A percentile compares a stretch with the other conserved stretches of the same genome.
These are phyloP conservation scores for Rhinoraja longicauda DNA, from an alignment of 2,797 vertebrate species.

Conservation along the genomic window DNA sequence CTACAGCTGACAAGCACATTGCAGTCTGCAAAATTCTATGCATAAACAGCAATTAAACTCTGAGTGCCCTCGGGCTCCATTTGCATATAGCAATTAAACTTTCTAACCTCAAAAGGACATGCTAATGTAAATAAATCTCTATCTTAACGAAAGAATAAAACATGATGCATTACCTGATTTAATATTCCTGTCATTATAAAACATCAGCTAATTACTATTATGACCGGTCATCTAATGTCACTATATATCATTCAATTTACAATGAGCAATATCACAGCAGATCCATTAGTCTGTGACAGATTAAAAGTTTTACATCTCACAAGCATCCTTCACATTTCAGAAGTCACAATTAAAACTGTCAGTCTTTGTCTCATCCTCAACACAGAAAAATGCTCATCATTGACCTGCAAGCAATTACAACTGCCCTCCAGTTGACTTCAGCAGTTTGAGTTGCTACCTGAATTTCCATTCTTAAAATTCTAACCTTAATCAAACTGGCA, in stretches of 20 bases:
- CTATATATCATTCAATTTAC: slow-evolving; percentile 3
- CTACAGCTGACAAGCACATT: background rate
- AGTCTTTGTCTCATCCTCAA: background rate
- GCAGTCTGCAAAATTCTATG: background rate
- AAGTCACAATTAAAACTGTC: background rate
- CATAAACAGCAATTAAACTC: slow-evolving; percentile 3
- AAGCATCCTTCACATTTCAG: background rate
- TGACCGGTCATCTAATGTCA: background rate
- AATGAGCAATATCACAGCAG: background rate
- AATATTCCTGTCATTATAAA: background rate
- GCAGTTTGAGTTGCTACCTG: background rate
- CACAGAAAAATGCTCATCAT: background rate
- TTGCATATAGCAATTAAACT: slow-evolving; percentile 1
- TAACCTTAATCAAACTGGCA: background rate
- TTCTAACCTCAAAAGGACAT: background rate
- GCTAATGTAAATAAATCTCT: slow-evolving; percentile 9
- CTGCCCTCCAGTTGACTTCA: background rate
- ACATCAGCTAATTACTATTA: slow-evolving; percentile 13
- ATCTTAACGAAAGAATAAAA: background rate
- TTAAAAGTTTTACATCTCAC: background rate
- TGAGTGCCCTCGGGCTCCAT: background rate
- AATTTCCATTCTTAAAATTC: background rate
- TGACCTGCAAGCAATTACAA: background rate
- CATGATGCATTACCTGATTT: slow-evolving; percentile 2
- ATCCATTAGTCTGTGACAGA: slow-evolving; percentile 8